Percentiles rank a stretch among this genome's conserved stretches.
phyloP scores from a whole-genome alignment of 35 echinoderm and acorn worm genomes.

The Heliocidaris tuberculata region DNA sequence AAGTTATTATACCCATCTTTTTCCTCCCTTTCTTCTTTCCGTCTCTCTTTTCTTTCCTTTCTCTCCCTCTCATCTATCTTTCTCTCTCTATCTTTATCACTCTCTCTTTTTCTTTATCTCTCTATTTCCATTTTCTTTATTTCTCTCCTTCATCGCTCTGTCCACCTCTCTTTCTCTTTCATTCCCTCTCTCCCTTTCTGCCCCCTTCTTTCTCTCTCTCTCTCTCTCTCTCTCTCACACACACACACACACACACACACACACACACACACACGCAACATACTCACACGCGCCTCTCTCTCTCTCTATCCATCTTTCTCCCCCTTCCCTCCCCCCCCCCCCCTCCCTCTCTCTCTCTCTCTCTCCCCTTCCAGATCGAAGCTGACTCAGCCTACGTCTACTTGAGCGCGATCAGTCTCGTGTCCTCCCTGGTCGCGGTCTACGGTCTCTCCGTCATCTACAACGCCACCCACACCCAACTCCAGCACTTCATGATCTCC shows the following conservation, averaged over 20 bases:
- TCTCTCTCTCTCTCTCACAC: background rate
- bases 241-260: too few relatives aligned
- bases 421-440: conserved; percentile 51
- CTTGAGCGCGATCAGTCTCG: conserved; percentile 35
- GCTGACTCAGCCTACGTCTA: conserved; percentile 55
- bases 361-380: background rate
- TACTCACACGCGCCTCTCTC: too few relatives aligned
- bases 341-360: background rate
- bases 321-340: too few relatives aligned
- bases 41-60: too few relatives aligned
- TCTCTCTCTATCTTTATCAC: background rate
- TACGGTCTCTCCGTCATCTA: conserved; percentile 61
- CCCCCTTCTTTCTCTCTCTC: background rate
- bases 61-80: background rate
- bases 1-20: background rate
- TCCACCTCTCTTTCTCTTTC: background rate
- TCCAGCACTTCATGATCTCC: conserved; percentile 39
- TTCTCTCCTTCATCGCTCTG: background rate
- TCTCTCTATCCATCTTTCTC: too few relatives aligned
- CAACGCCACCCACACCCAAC: conserved; percentile 29
- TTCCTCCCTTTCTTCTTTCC: background rate
- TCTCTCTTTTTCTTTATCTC: background rate
- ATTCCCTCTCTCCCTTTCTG: background rate
- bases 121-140: background rate
- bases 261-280: too few relatives aligned